Percentiles rank a stretch among this genome's conserved stretches.
These are phyloP conservation scores for Caenorhabditis uteleia DNA, from an alignment of 2,888 invertebrate genomes.

Conservation along the genomic window DNA sequence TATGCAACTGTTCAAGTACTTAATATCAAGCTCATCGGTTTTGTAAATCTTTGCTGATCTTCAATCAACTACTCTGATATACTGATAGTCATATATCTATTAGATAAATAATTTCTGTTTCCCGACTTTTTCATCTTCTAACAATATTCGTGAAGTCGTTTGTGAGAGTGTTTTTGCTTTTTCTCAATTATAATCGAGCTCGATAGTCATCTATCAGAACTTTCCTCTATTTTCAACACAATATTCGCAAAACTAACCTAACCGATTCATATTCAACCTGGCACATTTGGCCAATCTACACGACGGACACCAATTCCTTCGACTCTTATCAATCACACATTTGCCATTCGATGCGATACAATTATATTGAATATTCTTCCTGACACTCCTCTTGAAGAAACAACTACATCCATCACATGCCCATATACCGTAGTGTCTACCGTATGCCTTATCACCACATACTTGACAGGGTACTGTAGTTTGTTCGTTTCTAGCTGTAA, in stretches of 20 bases:
- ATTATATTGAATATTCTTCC: constrained; percentile 42
- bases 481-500: constrained; percentile 29
- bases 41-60: too few species aligned
- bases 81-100: too few species aligned
- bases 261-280: constrained; percentile 80
- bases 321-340: constrained; percentile 82
- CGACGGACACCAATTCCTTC: constrained; percentile 86
- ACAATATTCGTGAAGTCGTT: background rate
- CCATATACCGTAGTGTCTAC: constrained; percentile 84
- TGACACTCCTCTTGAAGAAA: constrained; percentile 82
- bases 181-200: background rate
- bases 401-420: constrained; percentile 86
- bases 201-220: too few species aligned
- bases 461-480: constrained; percentile 76
- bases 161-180: too few species aligned
- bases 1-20: too few species aligned
- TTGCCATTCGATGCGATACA: constrained; percentile 77
- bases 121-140: too few species aligned
- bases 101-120: too few species aligned
- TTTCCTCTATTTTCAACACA: too few species aligned
- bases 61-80: too few species aligned
- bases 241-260: constrained; percentile 74
- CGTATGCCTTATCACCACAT: constrained; percentile 78
- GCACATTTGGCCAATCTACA: constrained; percentile 83
- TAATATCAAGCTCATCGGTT: too few species aligned